Conservation (phyloP, 2,113 vertebrate species). For the Euleptes europaea region DNA sequence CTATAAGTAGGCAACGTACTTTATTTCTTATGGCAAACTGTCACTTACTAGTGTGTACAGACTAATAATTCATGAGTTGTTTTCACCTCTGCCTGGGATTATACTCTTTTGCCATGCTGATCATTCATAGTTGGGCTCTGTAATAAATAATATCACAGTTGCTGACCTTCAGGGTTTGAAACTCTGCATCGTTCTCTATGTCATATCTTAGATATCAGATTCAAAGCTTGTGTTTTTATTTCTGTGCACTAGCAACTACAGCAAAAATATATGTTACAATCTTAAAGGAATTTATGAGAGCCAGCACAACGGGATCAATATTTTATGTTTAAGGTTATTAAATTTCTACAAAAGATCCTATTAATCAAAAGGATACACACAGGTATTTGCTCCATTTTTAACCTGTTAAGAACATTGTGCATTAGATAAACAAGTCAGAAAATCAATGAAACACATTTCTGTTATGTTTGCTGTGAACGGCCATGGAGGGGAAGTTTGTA, state of each 20-base stretch:
- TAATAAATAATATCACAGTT: slow-evolving; percentile 34
- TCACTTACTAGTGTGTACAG: neutral
- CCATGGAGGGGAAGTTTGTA: slow-evolving; percentile 27
- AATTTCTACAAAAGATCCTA: slow-evolving; percentile 56
- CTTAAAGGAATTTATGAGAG: slow-evolving; percentile 54
- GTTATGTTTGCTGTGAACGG: slow-evolving; percentile 42
- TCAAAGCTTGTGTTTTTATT: slow-evolving; percentile 47
- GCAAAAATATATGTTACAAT: slow-evolving; percentile 4
- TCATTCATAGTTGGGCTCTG: slow-evolving; percentile 10
- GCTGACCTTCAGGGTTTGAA: slow-evolving; percentile 41
- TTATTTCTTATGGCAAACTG: slow-evolving; percentile 32
- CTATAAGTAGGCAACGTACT: neutral
- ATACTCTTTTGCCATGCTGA: neutral
- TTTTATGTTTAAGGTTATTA: slow-evolving; percentile 66
- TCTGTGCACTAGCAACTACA: slow-evolving; percentile 22
- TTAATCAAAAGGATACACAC: slow-evolving; percentile 58
- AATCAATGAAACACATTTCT: slow-evolving; percentile 57
- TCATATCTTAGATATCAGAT: slow-evolving; percentile 30
- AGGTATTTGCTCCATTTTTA: slow-evolving; percentile 50
- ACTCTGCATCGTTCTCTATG: slow-evolving; percentile 4
- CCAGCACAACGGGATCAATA: slow-evolving; percentile 57
- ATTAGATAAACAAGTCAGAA: slow-evolving; percentile 48
- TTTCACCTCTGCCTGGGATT: slow-evolving; percentile 9
- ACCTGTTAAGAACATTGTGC: neutral
- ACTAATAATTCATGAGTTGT: slow-evolving; percentile 14